A percentile compares a stretch with the other conserved stretches of the same genome.
phyloP scores from a whole-genome alignment of 2,113 vertebrate species.

The Pseudonaja textilis region DNA sequence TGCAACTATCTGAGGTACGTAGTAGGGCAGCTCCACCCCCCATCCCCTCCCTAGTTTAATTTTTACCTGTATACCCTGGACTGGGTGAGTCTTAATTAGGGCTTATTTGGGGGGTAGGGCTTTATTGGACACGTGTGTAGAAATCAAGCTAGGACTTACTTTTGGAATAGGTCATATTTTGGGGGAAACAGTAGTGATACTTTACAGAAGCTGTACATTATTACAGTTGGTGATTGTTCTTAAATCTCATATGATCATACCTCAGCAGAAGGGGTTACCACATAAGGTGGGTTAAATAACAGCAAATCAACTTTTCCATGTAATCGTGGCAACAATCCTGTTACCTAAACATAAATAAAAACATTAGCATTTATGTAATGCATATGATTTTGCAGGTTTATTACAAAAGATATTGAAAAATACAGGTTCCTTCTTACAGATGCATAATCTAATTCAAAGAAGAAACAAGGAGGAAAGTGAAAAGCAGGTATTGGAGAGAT shows the following conservation, averaged over 20 bases:
- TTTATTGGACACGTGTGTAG: no score
- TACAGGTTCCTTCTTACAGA: background rate
- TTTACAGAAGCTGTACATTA: background rate
- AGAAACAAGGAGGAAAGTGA: background rate
- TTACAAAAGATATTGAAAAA: background rate
- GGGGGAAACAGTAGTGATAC: background rate
- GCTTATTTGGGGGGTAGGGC: no score
- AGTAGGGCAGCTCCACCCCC: no score
- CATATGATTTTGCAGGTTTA: background rate
- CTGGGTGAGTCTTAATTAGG: no score
- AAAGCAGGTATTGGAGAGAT: background rate
- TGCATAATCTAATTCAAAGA: background rate
- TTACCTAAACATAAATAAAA: constrained; percentile 69
- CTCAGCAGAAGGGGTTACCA: constrained; percentile 91
- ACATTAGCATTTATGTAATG: background rate
- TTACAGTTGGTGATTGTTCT: background rate
- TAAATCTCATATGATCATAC: constrained; percentile 61
- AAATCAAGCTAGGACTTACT: no score
- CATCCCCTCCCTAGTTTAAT: no score
- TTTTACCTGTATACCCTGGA: no score
- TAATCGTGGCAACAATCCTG: constrained; percentile 80
- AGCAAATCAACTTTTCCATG: constrained; percentile 87
- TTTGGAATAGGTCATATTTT: no score
- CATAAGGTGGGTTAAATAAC: constrained; percentile 94
- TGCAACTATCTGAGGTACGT: no score